Conservation (phyloP, 2,797 vertebrate genomes). For the Notamacropus eugenii region DNA sequence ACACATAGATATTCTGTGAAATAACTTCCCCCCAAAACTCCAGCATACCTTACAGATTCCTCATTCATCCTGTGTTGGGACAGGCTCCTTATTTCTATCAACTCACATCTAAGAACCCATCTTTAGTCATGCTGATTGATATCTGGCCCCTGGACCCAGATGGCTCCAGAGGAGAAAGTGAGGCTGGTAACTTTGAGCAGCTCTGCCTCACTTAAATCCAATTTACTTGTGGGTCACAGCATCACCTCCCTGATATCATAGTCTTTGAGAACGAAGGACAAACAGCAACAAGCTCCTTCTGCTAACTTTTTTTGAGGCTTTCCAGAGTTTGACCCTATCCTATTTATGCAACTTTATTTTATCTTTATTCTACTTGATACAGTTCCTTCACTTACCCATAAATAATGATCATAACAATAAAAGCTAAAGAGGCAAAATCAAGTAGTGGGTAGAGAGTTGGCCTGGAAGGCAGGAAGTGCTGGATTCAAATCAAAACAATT, state of each 20-base stretch:
- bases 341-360: neutral
- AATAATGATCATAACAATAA: neutral
- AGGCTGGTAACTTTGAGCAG: too few relatives aligned
- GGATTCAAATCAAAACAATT: neutral
- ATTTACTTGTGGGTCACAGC: too few relatives aligned
- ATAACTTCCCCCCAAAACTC: neutral
- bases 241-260: too few relatives aligned
- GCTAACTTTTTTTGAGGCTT: neutral
- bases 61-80: neutral
- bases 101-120: neutral
- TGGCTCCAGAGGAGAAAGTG: too few relatives aligned
- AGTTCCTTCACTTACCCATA: neutral
- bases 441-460: neutral
- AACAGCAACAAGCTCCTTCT: neutral
- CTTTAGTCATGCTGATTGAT: too few relatives aligned
- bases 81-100: neutral
- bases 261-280: too few relatives aligned
- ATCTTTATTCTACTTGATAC: neutral
- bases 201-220: too few relatives aligned
- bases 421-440: neutral
- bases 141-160: too few relatives aligned
- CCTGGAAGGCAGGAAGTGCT: neutral
- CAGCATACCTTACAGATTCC: neutral
- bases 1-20: neutral
- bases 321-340: neutral